Evolutionary conservation across 2,888 invertebrate genomes (phyloP), one percentile per base, ranked within the genome.

Genomic region (Mamestra brassicae): DNA sequence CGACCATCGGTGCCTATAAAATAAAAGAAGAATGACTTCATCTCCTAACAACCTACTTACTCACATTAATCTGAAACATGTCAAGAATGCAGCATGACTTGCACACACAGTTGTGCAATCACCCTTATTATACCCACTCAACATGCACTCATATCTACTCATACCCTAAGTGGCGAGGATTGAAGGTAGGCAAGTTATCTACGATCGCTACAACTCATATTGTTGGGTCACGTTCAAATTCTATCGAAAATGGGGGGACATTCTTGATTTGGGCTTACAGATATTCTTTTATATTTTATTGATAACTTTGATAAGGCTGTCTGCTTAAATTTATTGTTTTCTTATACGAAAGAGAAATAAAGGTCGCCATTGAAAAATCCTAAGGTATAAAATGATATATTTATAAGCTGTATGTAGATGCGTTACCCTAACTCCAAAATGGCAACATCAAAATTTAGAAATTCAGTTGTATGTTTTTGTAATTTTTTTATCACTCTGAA

Each of bases 121-220:
- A 65, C 72, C 84, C 81, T 85, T 80, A 83, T 73, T 80, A 80
- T 52, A 71, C n/a, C 50, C 79, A 70, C 73, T 60, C 50, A 36
- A 67, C n/a, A 26, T 11, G 62, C 36, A 58, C 62, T 38, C 34
- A 80, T 80, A 26, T 80, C 62, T 76, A 80, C 61, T 62, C 61
- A 73, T 52, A 45, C 61, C 50, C 42, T 73, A 73, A 57, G 80
- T 80, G 55, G 34, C 36, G 36, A 55, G 17, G 15, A 76, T 72
- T 72, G 80, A 57, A 68, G 71, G 70, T 63, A 64, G 42, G 81
- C 78, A 78, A 81, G 79, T 75, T 83, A 87, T 87, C 88, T 82
- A 74, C 67, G 76, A 87, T 87, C 84, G 64, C 54, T 73, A 71
- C 66, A 50, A 52, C 8, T 45, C 45, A 34, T 61, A 85, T 71